A percentile compares a stretch with the other conserved stretches of the same genome.
Evolutionary conservation across 2,113 vertebrate species (phyloP).

Genomic region (Archocentrus centrarchus): DNA sequence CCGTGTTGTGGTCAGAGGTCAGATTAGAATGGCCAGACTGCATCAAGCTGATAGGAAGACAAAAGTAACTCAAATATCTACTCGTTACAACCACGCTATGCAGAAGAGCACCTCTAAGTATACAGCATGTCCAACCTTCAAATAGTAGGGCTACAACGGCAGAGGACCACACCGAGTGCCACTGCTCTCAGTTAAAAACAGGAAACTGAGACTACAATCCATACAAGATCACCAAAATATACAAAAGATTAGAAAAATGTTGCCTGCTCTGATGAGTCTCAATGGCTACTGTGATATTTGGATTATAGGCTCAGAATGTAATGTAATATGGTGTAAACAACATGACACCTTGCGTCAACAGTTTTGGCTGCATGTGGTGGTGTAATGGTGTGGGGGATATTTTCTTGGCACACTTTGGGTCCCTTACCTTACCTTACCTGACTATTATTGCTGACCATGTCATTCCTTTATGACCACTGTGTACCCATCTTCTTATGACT

Average conservation of each 20-base stretch:
- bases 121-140: neutral
- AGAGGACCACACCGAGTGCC: rapidly evolving
- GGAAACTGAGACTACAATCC: neutral
- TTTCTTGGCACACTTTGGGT: neutral
- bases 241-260: neutral
- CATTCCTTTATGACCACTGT: neutral
- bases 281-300: too few relatives aligned
- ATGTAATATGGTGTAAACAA: too few relatives aligned
- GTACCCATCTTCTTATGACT: neutral
- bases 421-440: neutral
- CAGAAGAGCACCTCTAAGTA: neutral
- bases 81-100: neutral
- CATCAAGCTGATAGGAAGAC: neutral
- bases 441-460: neutral
- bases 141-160: rapidly evolving
- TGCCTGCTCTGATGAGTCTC: too few relatives aligned
- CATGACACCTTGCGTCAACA: neutral
- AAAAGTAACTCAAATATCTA: neutral
- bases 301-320: too few relatives aligned
- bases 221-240: neutral
- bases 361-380: too few relatives aligned
- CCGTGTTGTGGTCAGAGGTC: neutral
- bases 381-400: neutral
- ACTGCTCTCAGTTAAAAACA: neutral
- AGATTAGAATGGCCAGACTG: neutral